These are phyloP conservation scores for Euphydryas editha DNA, from an alignment of 2,888 invertebrate genomes.

Conservation along the genomic window DNA sequence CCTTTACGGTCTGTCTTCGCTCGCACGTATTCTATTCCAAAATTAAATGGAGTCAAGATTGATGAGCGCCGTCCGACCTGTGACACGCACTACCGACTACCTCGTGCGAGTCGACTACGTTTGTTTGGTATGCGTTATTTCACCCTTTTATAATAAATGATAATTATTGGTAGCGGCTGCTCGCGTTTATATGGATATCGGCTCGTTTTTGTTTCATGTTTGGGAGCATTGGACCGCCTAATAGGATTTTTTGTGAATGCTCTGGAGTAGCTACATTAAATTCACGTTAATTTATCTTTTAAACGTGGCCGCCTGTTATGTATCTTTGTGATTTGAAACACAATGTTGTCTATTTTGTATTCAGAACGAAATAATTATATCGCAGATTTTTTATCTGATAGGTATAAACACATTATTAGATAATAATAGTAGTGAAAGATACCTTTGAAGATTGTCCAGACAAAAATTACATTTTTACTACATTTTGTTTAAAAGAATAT, in stretches of 20 bases:
- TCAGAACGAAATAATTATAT: neutral
- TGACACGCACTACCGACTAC: slow-evolving; percentile 81
- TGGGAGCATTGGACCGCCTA: slow-evolving; percentile 65
- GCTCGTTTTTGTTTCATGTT: slow-evolving; percentile 68
- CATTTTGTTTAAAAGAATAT: too few relatives aligned
- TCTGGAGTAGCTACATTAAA: slow-evolving; percentile 65
- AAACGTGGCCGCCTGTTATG: slow-evolving; percentile 53
- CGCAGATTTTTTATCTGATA: neutral
- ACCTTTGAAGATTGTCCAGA: too few relatives aligned
- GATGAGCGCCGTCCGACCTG: slow-evolving; percentile 81
- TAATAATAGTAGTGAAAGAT: too few relatives aligned
- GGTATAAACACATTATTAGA: too few relatives aligned
- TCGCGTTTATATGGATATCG: slow-evolving; percentile 52
- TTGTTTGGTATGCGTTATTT: slow-evolving; percentile 74
- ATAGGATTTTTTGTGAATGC: slow-evolving; percentile 72
- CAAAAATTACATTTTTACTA: too few relatives aligned
- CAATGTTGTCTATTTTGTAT: slow-evolving; percentile 41
- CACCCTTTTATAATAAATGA: slow-evolving; percentile 72
- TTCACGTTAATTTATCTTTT: slow-evolving; percentile 70
- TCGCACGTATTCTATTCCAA: slow-evolving; percentile 63
- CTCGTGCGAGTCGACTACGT: slow-evolving; percentile 50
- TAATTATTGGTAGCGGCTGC: slow-evolving; percentile 74
- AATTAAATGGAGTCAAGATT: slow-evolving; percentile 80
- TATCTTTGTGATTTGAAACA: slow-evolving; percentile 58
- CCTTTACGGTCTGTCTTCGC: slow-evolving; percentile 55